Conservation (phyloP, 1,140 invertebrate genomes). For the Matsumurasca onukii region DNA sequence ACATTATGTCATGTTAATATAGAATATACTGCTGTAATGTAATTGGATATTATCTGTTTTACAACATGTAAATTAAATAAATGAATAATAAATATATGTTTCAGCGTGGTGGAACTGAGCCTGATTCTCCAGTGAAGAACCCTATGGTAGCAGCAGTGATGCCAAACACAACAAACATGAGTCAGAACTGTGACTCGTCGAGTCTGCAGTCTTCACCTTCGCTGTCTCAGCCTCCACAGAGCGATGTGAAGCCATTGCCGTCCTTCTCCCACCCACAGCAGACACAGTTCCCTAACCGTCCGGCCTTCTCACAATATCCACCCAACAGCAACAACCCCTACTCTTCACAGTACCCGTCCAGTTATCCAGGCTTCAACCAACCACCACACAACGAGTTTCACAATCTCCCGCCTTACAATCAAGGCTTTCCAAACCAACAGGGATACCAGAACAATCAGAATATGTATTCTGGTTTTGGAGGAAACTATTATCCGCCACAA, state of each 20-base stretch:
- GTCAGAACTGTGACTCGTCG: background rate
- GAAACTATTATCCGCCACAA: constrained; percentile 14
- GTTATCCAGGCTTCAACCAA: constrained; percentile 18
- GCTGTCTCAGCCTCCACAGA: background rate
- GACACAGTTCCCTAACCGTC: constrained; percentile 48
- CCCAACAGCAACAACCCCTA: constrained; percentile 35
- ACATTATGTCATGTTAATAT: too few relatives aligned
- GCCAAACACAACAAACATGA: constrained; percentile 34
- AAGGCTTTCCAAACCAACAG: constrained; percentile 18
- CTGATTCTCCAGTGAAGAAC: constrained; percentile 30
- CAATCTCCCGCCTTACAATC: background rate
- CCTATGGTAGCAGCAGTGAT: constrained; percentile 42
- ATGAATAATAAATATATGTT: too few relatives aligned
- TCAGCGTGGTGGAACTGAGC: constrained; percentile 18
- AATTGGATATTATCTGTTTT: too few relatives aligned
- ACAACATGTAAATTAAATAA: too few relatives aligned
- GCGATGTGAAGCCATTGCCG: constrained; percentile 39
- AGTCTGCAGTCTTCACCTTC: background rate
- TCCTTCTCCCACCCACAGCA: constrained; percentile 45
- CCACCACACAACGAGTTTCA: background rate
- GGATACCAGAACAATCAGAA: constrained; percentile 28
- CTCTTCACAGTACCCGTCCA: constrained; percentile 9
- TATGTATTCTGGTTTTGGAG: constrained; percentile 2
- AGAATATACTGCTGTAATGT: too few relatives aligned
- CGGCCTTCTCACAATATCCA: constrained; percentile 48